Evolutionary conservation across 2,797 vertebrate genomes (phyloP).

Genomic region (Xenentodon cancila): DNA sequence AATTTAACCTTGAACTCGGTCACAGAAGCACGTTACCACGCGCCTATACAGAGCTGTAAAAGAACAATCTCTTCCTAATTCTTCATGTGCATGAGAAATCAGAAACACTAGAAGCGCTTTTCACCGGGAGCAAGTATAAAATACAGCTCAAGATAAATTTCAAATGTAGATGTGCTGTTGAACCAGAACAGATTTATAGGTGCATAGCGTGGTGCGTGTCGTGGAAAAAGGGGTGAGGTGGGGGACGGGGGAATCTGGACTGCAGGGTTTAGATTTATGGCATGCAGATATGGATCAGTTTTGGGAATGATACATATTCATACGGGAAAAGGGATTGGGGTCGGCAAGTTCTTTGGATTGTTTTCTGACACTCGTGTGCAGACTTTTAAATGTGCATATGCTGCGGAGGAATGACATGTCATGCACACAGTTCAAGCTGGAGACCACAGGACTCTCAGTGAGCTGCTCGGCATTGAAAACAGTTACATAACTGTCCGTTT

Average conservation of each 20-base stretch:
- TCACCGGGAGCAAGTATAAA: slow-evolving; percentile 32
- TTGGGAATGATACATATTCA: slow-evolving; percentile 76
- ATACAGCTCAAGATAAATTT: slow-evolving; percentile 47
- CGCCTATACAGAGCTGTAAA: slow-evolving; percentile 30
- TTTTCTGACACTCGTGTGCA: slow-evolving; percentile 59
- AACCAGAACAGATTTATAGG: slow-evolving; percentile 61
- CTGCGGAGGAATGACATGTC: slow-evolving; percentile 22
- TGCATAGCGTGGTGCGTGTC: slow-evolving; percentile 52
- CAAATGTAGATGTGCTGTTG: slow-evolving; percentile 50
- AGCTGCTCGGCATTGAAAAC: slow-evolving; percentile 40
- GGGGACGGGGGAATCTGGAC: slow-evolving; percentile 9
- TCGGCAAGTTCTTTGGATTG: slow-evolving; percentile 71
- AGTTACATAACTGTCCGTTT: slow-evolving; percentile 59
- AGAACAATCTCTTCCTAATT: slow-evolving; percentile 34
- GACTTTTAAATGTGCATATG: slow-evolving; percentile 38
- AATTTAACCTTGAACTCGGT: slow-evolving; percentile 47
- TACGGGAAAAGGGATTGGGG: slow-evolving; percentile 74
- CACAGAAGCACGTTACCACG: slow-evolving; percentile 20
- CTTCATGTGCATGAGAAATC: slow-evolving; percentile 12
- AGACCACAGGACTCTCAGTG: slow-evolving; percentile 29
- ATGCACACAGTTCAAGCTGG: slow-evolving; percentile 7
- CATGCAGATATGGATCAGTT: slow-evolving; percentile 74
- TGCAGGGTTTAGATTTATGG: slow-evolving; percentile 61
- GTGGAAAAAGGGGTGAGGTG: slow-evolving; percentile 30
- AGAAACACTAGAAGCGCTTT: slow-evolving; percentile 27